Conservation (phyloP, 2,888 invertebrate genomes). For the Nemotelus pantherinus region DNA sequence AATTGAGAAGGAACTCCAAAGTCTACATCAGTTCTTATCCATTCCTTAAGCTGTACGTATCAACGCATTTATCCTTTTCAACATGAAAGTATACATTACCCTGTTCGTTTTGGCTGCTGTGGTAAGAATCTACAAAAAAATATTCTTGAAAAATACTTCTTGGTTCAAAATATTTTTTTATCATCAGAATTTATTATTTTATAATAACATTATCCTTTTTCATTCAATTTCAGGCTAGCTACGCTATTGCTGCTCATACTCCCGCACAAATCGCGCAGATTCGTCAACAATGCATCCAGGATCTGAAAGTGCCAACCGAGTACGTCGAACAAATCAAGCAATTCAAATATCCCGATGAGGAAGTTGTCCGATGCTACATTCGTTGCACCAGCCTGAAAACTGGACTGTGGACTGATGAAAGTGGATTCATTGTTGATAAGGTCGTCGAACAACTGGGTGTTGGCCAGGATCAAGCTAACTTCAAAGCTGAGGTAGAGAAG, state of each 20-base stretch:
- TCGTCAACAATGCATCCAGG: slow-evolving; percentile 55
- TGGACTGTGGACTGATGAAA: slow-evolving; percentile 61
- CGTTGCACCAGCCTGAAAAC: slow-evolving; percentile 63
- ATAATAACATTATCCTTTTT: background rate
- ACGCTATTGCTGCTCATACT: slow-evolving; percentile 49
- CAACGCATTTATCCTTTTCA: slow-evolving; percentile 15
- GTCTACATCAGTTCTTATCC: slow-evolving; percentile 31
- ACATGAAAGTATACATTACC: slow-evolving; percentile 58
- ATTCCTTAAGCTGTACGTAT: slow-evolving; percentile 1
- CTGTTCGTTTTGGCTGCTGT: slow-evolving; percentile 60
- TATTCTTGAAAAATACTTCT: background rate
- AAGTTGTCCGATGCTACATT: slow-evolving; percentile 62
- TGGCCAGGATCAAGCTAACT: slow-evolving; percentile 58
- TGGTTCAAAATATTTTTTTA: background rate
- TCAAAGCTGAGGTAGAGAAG: slow-evolving; percentile 61
- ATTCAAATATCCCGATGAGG: slow-evolving; percentile 64
- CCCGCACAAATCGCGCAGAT: slow-evolving; percentile 19
- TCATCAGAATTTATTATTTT: background rate
- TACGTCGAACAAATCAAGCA: slow-evolving; percentile 62
- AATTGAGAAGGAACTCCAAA: background rate
- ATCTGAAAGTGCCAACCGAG: slow-evolving; percentile 60
- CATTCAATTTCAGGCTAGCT: slow-evolving; percentile 35
- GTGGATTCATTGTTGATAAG: slow-evolving; percentile 62
- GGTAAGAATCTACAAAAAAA: slow-evolving; percentile 55
- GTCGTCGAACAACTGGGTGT: slow-evolving; percentile 62